Conservation (phyloP, 2,113 vertebrate species). For the Chaetodon auriga region DNA sequence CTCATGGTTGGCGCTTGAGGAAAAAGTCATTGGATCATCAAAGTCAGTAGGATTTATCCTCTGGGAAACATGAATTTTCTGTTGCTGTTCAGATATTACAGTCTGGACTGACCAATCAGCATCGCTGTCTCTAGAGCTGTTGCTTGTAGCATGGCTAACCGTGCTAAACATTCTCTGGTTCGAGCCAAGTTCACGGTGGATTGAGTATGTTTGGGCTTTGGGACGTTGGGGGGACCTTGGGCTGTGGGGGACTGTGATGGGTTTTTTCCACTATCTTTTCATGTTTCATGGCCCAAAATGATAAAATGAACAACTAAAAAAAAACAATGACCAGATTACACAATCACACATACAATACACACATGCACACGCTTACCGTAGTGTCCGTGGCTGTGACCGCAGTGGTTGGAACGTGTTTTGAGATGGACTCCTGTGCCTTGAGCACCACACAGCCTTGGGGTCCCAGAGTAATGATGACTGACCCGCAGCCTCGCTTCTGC, state of each 20-base stretch:
- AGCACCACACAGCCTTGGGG: slow-evolving; percentile 91
- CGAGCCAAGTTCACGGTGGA: neutral
- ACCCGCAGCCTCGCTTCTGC: slow-evolving; percentile 88
- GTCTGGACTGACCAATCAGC: neutral
- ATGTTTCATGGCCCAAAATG: neutral
- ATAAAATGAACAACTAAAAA: neutral
- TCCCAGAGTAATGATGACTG: slow-evolving; percentile 91
- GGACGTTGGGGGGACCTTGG: neutral
- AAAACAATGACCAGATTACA: neutral
- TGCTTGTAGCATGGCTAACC: neutral
- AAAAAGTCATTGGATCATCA: too few relatives aligned
- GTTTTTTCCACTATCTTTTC: neutral
- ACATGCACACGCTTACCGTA: slow-evolving; percentile 86
- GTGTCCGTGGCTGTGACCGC: slow-evolving; percentile 91
- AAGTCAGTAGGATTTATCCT: too few relatives aligned
- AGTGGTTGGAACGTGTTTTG: slow-evolving; percentile 87
- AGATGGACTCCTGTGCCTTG: slow-evolving; percentile 80
- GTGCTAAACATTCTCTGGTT: neutral
- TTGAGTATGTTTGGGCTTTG: neutral
- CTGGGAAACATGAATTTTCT: too few relatives aligned
- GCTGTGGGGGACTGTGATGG: neutral
- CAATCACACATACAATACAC: neutral
- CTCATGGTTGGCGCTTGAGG: too few relatives aligned
- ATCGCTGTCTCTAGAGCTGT: neutral
- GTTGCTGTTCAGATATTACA: too few relatives aligned